Evolutionary conservation across 2,888 invertebrate genomes (phyloP).

Genomic region (Amorpha juglandis): DNA sequence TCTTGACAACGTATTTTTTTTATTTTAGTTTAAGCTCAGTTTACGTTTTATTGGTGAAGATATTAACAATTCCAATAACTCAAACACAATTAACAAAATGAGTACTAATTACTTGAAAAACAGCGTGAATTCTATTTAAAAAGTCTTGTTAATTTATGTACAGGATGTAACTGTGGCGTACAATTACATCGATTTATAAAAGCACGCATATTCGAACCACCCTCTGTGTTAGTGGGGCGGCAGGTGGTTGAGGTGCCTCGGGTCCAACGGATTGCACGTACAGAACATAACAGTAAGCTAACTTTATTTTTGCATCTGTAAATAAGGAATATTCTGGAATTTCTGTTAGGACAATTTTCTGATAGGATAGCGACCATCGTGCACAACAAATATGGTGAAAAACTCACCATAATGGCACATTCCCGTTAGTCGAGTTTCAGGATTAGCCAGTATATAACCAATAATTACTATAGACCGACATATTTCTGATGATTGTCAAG

Average conservation of each 20-base stretch:
- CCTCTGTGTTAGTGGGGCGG: slow-evolving; percentile 25
- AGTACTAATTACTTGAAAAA: not conserved
- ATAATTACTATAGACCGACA: too few species aligned
- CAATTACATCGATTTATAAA: slow-evolving; percentile 27
- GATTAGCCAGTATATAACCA: too few species aligned
- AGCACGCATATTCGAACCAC: slow-evolving; percentile 30
- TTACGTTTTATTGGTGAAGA: too few species aligned
- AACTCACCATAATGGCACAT: too few species aligned
- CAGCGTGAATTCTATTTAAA: not conserved
- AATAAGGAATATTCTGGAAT: not conserved
- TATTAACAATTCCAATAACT: not conserved
- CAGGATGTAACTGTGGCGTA: slow-evolving; percentile 16
- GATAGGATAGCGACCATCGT: too few species aligned
- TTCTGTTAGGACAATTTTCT: too few species aligned
- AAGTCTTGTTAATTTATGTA: not conserved
- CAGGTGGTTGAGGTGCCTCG: slow-evolving; percentile 26
- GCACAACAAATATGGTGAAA: too few species aligned
- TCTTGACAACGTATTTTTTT: too few species aligned
- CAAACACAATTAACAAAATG: not conserved
- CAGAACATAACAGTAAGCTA: not conserved
- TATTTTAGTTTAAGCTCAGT: too few species aligned
- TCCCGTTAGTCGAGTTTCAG: too few species aligned
- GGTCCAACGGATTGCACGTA: slow-evolving; percentile 16
- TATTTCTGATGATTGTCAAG: too few species aligned
- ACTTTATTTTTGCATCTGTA: not conserved